Percentiles rank a stretch among this genome's conserved stretches.
These are phyloP conservation scores for Porphyrio hochstetteri DNA, from an alignment of 2,113 vertebrate species.

Conservation along the genomic window DNA sequence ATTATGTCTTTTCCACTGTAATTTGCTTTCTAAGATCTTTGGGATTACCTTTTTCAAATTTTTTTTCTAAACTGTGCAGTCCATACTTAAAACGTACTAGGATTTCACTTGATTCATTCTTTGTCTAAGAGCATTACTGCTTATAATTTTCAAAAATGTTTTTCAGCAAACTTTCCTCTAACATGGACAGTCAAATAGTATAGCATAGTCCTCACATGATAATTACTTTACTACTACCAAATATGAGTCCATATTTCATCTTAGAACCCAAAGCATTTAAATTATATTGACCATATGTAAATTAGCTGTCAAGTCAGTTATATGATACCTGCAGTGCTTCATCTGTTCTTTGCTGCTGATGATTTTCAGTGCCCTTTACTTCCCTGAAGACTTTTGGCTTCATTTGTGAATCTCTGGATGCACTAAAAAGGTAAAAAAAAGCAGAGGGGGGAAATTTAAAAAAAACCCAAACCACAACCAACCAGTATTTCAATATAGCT, in stretches of 20 bases:
- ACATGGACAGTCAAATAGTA: neutral
- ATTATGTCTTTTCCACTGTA: neutral
- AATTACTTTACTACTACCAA: neutral
- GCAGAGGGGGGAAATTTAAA: neutral
- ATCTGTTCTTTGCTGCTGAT: conserved; percentile 38
- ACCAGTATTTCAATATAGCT: neutral
- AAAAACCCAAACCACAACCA: neutral
- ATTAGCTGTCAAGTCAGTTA: neutral
- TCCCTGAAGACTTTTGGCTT: conserved; percentile 34
- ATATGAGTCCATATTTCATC: neutral
- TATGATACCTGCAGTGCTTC: conserved; percentile 65
- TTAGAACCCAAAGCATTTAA: neutral
- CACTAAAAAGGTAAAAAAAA: conserved; percentile 49
- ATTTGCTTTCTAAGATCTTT: neutral
- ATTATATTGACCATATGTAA: neutral
- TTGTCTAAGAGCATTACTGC: neutral
- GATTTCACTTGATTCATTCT: neutral
- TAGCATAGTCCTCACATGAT: neutral
- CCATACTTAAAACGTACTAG: neutral
- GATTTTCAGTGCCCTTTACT: conserved; percentile 12
- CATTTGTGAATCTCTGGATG: neutral
- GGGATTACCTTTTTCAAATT: neutral
- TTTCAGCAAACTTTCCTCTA: neutral
- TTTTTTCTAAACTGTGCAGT: neutral
- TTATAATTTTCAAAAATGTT: neutral